These are phyloP conservation scores for Papilio glaucus DNA, from an alignment of 1,140 invertebrate genomes.

Conservation along the genomic window DNA sequence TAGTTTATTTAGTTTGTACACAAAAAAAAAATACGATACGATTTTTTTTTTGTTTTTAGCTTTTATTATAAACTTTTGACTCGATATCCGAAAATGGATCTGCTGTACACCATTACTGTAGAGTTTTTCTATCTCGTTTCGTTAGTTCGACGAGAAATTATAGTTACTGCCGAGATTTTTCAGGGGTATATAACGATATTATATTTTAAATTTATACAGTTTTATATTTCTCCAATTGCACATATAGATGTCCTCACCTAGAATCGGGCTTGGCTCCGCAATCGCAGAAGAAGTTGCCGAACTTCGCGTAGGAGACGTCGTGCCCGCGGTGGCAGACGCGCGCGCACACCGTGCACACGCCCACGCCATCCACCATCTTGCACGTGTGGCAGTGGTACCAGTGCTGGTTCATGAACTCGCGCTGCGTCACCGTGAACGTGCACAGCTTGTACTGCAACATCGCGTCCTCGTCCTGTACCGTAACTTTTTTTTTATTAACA, in stretches of 20 bases:
- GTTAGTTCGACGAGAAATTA: too few species aligned
- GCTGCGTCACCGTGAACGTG: constrained; percentile 98
- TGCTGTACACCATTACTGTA: too few species aligned
- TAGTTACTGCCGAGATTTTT: too few species aligned
- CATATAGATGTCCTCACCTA: constrained; percentile 48
- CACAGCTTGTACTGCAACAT: constrained; percentile 95
- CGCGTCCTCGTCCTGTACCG: constrained; percentile 93
- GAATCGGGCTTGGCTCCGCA: constrained; percentile 97
- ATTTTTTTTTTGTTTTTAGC: too few species aligned
- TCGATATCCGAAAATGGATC: too few species aligned
- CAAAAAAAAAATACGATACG: too few species aligned
- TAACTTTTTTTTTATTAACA: background rate
- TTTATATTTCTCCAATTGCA: too few species aligned
- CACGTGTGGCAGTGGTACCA: constrained; percentile 99
- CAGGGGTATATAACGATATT: too few species aligned
- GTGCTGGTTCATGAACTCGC: constrained; percentile 99
- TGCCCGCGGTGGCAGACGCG: constrained; percentile 98
- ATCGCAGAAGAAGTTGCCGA: constrained; percentile 99
- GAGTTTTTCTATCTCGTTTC: too few species aligned
- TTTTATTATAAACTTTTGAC: too few species aligned
- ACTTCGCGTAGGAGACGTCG: constrained; percentile 98
- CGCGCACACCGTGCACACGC: constrained; percentile 98
- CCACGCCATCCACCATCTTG: constrained; percentile 98
- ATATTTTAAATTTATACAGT: too few species aligned
- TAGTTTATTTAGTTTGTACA: too few species aligned